Percentiles rank a stretch among this genome's conserved stretches.
These are phyloP conservation scores for Chrysotoxum bicinctum DNA, from an alignment of 2,888 invertebrate genomes.

Conservation along the genomic window DNA sequence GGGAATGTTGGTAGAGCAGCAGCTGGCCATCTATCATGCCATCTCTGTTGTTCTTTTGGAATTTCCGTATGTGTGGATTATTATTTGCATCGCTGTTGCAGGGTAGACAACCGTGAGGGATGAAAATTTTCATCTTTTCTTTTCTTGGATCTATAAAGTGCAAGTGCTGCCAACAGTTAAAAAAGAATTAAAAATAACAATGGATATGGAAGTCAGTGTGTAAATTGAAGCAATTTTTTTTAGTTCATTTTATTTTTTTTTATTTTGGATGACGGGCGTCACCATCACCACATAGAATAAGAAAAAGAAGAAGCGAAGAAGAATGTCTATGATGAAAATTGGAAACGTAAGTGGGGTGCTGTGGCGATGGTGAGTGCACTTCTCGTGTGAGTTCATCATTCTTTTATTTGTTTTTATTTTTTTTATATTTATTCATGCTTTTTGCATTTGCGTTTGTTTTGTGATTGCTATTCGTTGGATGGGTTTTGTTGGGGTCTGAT, in stretches of 20 bases:
- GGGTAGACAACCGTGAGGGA: slow-evolving; percentile 52
- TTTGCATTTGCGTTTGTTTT: slow-evolving; percentile 61
- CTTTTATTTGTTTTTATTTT: slow-evolving; percentile 38
- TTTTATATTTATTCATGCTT: slow-evolving; percentile 37
- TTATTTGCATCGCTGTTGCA: slow-evolving; percentile 54
- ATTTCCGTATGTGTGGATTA: background rate
- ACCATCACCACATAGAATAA: slow-evolving; percentile 65
- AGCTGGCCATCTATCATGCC: slow-evolving; percentile 40
- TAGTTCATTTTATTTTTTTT: slow-evolving; percentile 3
- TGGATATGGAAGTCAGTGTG: slow-evolving; percentile 65
- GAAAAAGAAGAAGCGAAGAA: slow-evolving; percentile 7
- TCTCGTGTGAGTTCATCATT: slow-evolving; percentile 69
- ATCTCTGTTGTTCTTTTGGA: slow-evolving; percentile 37
- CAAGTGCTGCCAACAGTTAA: slow-evolving; percentile 50
- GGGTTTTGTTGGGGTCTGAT: slow-evolving; percentile 6
- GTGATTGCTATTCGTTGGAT: slow-evolving; percentile 65
- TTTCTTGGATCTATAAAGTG: background rate
- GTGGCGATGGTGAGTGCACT: slow-evolving; percentile 44
- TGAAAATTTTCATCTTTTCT: slow-evolving; percentile 46
- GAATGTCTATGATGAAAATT: slow-evolving; percentile 9
- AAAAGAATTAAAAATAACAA: slow-evolving; percentile 39
- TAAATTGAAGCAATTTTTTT: slow-evolving; percentile 48
- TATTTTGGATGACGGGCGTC: slow-evolving; percentile 65
- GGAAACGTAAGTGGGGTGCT: slow-evolving; percentile 15
- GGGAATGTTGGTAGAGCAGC: slow-evolving; percentile 54